These are phyloP conservation scores for Drosophila pruinosa DNA, from an alignment of 1,140 invertebrate genomes.

Conservation along the genomic window DNA sequence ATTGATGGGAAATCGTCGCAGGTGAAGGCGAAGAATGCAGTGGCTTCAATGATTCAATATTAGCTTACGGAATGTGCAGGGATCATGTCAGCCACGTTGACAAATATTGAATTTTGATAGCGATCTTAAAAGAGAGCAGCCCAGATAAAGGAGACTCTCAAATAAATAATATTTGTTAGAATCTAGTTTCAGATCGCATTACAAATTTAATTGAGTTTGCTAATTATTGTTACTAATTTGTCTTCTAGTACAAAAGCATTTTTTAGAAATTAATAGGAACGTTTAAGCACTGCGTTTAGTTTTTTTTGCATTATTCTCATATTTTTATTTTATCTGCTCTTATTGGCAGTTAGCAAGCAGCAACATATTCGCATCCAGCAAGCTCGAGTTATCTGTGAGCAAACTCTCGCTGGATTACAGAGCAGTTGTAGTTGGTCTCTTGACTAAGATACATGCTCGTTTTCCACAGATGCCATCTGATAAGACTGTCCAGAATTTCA, in stretches of 20 bases:
- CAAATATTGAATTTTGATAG: too few relatives aligned
- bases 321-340: too few relatives aligned
- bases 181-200: too few relatives aligned
- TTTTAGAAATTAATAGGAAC: too few relatives aligned
- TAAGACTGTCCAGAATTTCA: constrained; percentile 26
- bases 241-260: too few relatives aligned
- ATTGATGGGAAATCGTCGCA: not conserved
- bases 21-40: constrained; percentile 20
- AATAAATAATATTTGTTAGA: too few relatives aligned
- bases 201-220: too few relatives aligned
- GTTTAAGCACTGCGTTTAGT: too few relatives aligned
- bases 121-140: not conserved
- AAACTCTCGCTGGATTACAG: not conserved
- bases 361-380: not conserved
- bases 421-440: not conserved
- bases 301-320: too few relatives aligned
- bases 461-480: constrained; percentile 1
- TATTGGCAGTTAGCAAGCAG: not conserved
- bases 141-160: too few relatives aligned
- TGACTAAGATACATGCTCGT: constrained; percentile 11
- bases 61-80: not conserved
- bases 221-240: too few relatives aligned
- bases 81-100: not conserved
- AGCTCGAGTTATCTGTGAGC: not conserved
- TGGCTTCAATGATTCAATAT: not conserved